Evolutionary conservation across 2,888 invertebrate genomes (phyloP), one percentile per base, ranked within the genome.

Genomic region (Sphinx pinastri): DNA sequence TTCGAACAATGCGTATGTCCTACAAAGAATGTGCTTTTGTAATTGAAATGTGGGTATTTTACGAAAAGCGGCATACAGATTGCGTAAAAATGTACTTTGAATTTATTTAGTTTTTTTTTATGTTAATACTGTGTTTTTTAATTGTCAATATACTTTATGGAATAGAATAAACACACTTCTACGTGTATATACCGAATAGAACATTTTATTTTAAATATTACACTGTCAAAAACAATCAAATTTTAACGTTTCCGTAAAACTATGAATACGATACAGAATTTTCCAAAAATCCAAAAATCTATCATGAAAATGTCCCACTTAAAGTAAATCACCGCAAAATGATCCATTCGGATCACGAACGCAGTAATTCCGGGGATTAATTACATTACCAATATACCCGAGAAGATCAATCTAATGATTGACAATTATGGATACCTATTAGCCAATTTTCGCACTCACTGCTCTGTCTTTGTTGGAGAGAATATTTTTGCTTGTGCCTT

Each of bases 391-490:
- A 73, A 76, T 77, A 77, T 80, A 74, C 77, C 74, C 73, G 69
- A 72, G 75, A 75, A 74, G 74, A 80, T 81, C 74, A 77, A 74
- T 75, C 72, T 75, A 78, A 77, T 78, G 74, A 79, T 75, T 77
- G 77, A 75, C 70, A 67, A 67, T 70, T 70, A 70, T 60, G 13
- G 70, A 68, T 70, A 52, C 79, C 60, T 59, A 25, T 71, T 59
- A 25, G 54, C n/a, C 63, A 67, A 54, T 67, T 54, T 69, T 63
- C 52, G 38, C 47, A 47, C 63, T 63, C 6, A 47, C 10, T 45
- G 11, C 47, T 19, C 31, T 38, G 5, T 47, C 47, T 19, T 63
- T 13, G 10, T 13, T 49, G 19, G 45, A 12, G 47, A 60, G 11
- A 47, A 6, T 12, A 12, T 47, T 59, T 38, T n/a, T 25, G 25